These are phyloP conservation scores for Cetoscarus ocellatus DNA, from an alignment of 2,797 vertebrate genomes.

Conservation along the genomic window DNA sequence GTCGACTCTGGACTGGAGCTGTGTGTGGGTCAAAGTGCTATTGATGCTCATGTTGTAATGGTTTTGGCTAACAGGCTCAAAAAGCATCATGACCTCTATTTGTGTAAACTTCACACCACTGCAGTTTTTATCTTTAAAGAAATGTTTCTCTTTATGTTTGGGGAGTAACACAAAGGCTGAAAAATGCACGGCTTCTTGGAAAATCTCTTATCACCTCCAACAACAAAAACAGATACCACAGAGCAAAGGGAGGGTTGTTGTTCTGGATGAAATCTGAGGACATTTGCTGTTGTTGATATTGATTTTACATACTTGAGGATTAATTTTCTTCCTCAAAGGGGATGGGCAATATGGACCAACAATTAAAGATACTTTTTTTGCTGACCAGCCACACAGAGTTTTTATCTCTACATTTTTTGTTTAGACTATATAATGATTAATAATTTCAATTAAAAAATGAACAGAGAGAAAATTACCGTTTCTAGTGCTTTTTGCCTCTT, in stretches of 20 bases:
- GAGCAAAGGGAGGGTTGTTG: slow-evolving; percentile 28
- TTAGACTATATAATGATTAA: too few species aligned
- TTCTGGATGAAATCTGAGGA: slow-evolving; percentile 9
- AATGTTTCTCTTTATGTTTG: slow-evolving; percentile 29
- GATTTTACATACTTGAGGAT: slow-evolving; percentile 2
- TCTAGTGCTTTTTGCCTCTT: too few species aligned
- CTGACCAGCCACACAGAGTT: too few species aligned
- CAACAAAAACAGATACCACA: slow-evolving; percentile 12
- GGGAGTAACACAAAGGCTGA: slow-evolving; percentile 11
- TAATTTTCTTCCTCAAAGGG: too few species aligned
- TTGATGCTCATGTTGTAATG: slow-evolving; percentile 23
- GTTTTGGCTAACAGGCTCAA: slow-evolving; percentile 28
- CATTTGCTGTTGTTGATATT: slow-evolving; percentile 28
- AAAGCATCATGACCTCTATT: slow-evolving; percentile 46
- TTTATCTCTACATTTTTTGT: too few species aligned
- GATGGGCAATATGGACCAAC: too few species aligned
- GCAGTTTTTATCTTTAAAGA: slow-evolving; percentile 42
- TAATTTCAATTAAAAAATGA: too few species aligned
- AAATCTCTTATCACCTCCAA: slow-evolving; percentile 54
- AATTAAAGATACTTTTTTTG: too few species aligned
- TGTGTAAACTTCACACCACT: slow-evolving; percentile 16
- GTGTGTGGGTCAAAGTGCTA: slow-evolving; percentile 50
- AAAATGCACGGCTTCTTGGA: slow-evolving; percentile 5
- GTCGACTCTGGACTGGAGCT: slow-evolving; percentile 47
- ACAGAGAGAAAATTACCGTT: too few species aligned